These are phyloP conservation scores for Hyperoplus immaculatus DNA, from an alignment of 2,797 vertebrate genomes.

Conservation along the genomic window DNA sequence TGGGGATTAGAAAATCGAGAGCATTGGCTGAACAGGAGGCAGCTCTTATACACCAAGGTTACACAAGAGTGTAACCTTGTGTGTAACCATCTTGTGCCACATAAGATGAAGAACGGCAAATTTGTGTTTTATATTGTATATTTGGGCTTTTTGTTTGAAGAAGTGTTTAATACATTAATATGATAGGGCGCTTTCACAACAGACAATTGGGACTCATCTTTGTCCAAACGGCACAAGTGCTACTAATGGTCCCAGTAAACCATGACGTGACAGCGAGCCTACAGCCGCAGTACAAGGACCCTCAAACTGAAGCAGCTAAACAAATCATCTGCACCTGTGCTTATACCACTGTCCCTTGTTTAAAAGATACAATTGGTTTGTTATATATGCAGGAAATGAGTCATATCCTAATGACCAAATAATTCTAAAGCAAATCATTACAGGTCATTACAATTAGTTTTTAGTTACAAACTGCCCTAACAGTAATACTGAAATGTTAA, in stretches of 20 bases:
- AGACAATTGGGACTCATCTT: neutral
- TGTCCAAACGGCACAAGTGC: neutral
- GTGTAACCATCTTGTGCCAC: neutral
- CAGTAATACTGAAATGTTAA: neutral
- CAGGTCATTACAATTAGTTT: neutral
- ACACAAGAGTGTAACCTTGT: neutral
- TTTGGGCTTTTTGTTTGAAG: no score
- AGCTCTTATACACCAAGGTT: neutral
- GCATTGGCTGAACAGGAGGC: neutral
- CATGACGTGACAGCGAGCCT: neutral
- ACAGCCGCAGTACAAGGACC: neutral
- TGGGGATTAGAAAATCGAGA: neutral
- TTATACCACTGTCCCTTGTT: neutral
- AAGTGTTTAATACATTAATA: neutral
- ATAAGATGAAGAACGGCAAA: neutral
- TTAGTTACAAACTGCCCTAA: neutral
- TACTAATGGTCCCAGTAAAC: fast-evolving
- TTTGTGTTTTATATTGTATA: no score
- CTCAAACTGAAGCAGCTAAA: neutral
- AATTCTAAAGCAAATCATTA: neutral
- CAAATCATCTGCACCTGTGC: neutral
- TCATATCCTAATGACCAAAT: neutral
- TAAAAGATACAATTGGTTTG: neutral
- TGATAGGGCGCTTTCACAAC: neutral
- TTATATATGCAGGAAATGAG: neutral